Percentiles rank a stretch among this genome's conserved stretches.
Evolutionary conservation across 2,113 vertebrate genomes (phyloP).

Genomic region (Rhinolophus sinicus): DNA sequence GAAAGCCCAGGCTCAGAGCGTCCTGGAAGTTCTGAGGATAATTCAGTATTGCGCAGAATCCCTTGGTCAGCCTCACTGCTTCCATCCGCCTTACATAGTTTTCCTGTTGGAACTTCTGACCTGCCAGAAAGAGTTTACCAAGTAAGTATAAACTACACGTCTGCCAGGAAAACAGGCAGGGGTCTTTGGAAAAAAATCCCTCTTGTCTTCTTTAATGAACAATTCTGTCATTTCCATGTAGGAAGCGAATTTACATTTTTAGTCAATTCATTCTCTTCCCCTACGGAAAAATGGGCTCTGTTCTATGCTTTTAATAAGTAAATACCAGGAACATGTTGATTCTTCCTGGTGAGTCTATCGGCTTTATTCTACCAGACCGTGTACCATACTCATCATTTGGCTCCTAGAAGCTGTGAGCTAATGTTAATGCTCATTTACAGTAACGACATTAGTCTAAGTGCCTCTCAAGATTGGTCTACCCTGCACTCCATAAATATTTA

Average conservation of each 20-base stretch:
- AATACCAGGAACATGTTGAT: not conserved
- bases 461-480: not conserved
- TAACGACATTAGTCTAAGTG: not conserved
- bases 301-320: not conserved
- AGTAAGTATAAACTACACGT: slow-evolving; percentile 83
- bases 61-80: slow-evolving; percentile 94
- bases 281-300: not conserved
- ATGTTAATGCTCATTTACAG: not conserved
- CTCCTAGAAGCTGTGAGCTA: slow-evolving; percentile 12
- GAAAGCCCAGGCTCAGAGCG: slow-evolving; percentile 92
- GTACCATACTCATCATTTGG: not conserved
- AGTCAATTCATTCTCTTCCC: slow-evolving; percentile 11
- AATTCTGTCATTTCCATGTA: not conserved
- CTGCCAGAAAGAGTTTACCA: slow-evolving; percentile 97
- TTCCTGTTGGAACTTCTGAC: slow-evolving; percentile 96
- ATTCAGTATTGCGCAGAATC: slow-evolving; percentile 90
- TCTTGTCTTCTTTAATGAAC: not conserved
- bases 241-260: not conserved
- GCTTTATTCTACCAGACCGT: not conserved
- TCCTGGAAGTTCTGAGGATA: slow-evolving; percentile 91
- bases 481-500: not conserved
- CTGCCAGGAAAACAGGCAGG: not conserved
- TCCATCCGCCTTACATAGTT: slow-evolving; percentile 93
- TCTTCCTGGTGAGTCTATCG: not conserved
- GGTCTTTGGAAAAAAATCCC: not conserved